Percentiles rank a stretch among this genome's conserved stretches.
Evolutionary conservation across 2,888 invertebrate species (phyloP).

Genomic region (Dinocampus coccinellae): DNA sequence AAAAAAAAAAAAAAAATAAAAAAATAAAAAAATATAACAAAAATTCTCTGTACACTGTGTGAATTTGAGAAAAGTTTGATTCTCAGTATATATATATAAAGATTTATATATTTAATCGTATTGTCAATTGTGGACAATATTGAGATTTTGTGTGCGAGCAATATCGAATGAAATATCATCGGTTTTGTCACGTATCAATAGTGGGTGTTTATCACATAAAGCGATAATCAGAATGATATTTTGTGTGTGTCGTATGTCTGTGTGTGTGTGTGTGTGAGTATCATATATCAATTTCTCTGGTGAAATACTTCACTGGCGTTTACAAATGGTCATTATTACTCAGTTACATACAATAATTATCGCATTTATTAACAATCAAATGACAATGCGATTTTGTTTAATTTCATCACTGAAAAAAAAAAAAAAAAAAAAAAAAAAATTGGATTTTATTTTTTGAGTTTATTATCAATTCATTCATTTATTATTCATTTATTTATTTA

Average conservation of each 20-base stretch:
- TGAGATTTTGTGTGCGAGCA: neutral
- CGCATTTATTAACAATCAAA: neutral
- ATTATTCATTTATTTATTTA: neutral
- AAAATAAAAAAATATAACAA: no score
- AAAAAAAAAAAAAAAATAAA: no score
- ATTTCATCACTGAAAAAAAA: no score
- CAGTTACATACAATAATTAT: neutral
- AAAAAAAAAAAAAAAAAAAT: no score
- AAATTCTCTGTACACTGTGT: conserved; percentile 4
- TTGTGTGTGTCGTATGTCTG: no score
- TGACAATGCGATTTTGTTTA: neutral
- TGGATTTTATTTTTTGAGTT: neutral
- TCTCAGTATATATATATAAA: neutral
- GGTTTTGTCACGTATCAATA: neutral
- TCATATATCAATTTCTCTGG: neutral
- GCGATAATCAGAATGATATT: neutral
- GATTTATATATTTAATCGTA: no score
- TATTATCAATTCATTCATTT: no score
- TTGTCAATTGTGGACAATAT: neutral
- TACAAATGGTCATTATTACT: neutral
- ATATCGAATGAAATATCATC: neutral
- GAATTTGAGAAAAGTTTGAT: neutral
- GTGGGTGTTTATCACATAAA: neutral
- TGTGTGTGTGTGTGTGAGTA: no score
- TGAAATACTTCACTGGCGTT: neutral